Base-by-base conservation (phyloP, 2,797 vertebrate species). In the Cynodonichthys magdalenae region DNA sequence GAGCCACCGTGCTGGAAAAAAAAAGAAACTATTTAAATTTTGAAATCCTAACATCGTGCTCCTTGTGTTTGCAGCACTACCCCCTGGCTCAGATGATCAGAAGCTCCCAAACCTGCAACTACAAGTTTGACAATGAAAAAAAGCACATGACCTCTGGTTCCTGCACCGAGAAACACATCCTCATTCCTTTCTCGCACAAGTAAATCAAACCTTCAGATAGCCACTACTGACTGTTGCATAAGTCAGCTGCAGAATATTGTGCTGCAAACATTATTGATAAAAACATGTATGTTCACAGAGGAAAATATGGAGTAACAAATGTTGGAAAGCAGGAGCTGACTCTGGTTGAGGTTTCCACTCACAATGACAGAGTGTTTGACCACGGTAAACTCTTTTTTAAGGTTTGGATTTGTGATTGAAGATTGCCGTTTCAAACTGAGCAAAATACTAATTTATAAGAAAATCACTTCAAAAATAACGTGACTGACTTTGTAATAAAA, bases 81-180 rank as follows among this genome's bases (percentile, higher is more conserved):
- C 94, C 94, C 0, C 84, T 97, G 64, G 91, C 95, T 60, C 89
- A 92, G 51, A 80, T 97, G 87, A 71, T 98, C 68, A 92, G 86
- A 76, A 98, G 97, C 89, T 94, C 88, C 64, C 97, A 99, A 76
- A 91, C 91, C 55, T 99, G 97, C 79, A 94, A 93, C 79, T 99
- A 99, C 82, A 94, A 84, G 61, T 94, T 99, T 83, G 96, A 99
- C 73, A 83, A 93, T 55, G 93, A 88, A 72, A 92, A 90, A 74
- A 96, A 93, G 74, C 95, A 98, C 31, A 90, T 98, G 81, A 94
- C 91, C 44, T 95, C 93, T 66, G 96, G 75, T 9, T 85, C 87
- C 69, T 99, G 97, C 84, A 93, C 76, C 66, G 97, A 99, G 81
- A 94, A 95, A 1, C 96, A 99, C 80, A 90, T 96, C 53, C 86